Evolutionary conservation across 2,888 invertebrate species (phyloP), one percentile per base, ranked within the genome.

Genomic region (Plusia festucae): DNA sequence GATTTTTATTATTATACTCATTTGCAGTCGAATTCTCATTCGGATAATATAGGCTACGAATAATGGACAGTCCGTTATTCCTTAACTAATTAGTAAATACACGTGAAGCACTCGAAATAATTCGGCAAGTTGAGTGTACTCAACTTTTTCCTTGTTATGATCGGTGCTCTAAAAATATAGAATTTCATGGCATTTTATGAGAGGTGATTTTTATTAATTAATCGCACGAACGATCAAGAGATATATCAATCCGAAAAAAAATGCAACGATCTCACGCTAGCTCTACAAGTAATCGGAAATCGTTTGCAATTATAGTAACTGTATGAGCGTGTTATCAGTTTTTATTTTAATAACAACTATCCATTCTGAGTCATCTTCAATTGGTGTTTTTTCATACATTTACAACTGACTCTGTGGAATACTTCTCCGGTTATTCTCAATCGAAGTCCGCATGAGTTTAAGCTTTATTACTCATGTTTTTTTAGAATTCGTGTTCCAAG

Each of bases 201-300:
- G 55, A 65, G 44, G 65, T 65, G 56, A 34, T 56, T 72, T 61
- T 59, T 63, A 79, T 67, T 53, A 63, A 63, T 63, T 62, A 65
- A 65, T 73, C 63, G 61, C 79, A 76, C 73, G 76, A 79, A 70
- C 60, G 70, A 59, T 22, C 67, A 54, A 56, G 51, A 57, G 24
- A 63, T 63, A 52, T 60, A 66, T 57, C 22, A 34, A 58, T 63
- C 16, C 20, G 16, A 55, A 79, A 81, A 77, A 69, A 71, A 56
- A 30, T 55, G 60, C 55, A 68, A 60, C 70, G 59, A 75, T 76
- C 70, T 76, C 79, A 79, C 80, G 79, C 73, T 63, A 76, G 60
- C 73, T 67, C 68, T 70, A 78, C 60, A 65, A 75, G 67, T 75
- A 81, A 79, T 79, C 54, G 82, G 59, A 70, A 79, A 81, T 66